Percentiles rank a stretch among this genome's conserved stretches.
phyloP scores from a whole-genome alignment of 2,888 invertebrate genomes.

The Cryptops parisi region DNA sequence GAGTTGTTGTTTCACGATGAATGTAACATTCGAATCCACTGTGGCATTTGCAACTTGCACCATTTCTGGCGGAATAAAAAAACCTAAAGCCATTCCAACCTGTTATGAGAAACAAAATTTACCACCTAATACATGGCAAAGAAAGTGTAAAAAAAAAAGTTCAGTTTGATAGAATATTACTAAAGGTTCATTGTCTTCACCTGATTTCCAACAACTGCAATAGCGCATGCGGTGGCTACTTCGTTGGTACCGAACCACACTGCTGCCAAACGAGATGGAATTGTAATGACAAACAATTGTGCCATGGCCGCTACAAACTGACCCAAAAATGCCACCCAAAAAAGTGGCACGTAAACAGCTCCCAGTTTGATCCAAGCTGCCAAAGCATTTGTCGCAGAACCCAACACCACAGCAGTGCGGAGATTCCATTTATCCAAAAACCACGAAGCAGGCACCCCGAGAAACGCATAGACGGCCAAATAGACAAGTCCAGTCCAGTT shows the following conservation, averaged over 20 bases:
- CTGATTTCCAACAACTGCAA: conserved; percentile 8
- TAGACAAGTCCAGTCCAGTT: conserved; percentile 13
- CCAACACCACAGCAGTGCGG: background rate
- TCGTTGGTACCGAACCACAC: conserved; percentile 29
- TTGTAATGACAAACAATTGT: conserved; percentile 38
- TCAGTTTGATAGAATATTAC: too few species aligned
- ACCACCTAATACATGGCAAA: too few species aligned
- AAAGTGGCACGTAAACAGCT: conserved; percentile 18
- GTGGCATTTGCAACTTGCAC: background rate
- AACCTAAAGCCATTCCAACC: background rate
- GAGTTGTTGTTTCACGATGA: too few species aligned
- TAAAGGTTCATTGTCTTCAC: too few species aligned
- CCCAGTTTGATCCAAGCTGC: background rate
- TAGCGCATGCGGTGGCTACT: conserved; percentile 5
- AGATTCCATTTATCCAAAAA: background rate
- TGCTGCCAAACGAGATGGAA: conserved; percentile 35
- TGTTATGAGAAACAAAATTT: too few species aligned
- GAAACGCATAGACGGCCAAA: conserved; percentile 9
- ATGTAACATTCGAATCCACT: background rate
- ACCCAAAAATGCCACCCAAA: conserved; percentile 28
- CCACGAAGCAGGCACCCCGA: background rate
- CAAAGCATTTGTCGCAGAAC: background rate
- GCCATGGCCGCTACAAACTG: conserved; percentile 36
- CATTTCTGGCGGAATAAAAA: background rate
- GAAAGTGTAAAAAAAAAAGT: background rate